A percentile compares a stretch with the other conserved stretches of the same genome.
phyloP scores from a whole-genome alignment of 1,140 invertebrate genomes.

The Drosophila nannoptera region DNA sequence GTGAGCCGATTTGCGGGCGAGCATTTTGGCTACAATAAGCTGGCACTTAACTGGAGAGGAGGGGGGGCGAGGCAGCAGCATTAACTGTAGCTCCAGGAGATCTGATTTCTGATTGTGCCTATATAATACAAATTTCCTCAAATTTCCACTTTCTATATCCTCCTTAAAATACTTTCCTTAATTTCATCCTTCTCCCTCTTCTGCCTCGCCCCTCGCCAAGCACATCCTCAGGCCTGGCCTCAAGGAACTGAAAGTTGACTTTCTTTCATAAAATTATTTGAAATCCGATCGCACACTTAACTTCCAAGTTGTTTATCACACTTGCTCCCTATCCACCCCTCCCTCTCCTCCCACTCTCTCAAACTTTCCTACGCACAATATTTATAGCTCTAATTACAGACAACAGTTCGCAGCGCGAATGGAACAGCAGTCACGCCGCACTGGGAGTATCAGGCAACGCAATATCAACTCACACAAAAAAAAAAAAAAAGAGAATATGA shows the following conservation, averaged over 20 bases:
- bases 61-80: no score
- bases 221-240: no score
- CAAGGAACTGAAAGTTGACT: background rate
- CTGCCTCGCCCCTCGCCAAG: no score
- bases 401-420: slow-evolving; percentile 43
- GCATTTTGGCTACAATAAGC: slow-evolving; percentile 27
- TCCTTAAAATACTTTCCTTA: background rate
- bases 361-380: slow-evolving; percentile 17
- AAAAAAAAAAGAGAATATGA: slow-evolving; percentile 2
- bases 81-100: no score
- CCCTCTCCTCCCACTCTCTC: background rate
- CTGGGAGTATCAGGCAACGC: slow-evolving; percentile 46
- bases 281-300: slow-evolving; percentile 22
- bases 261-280: slow-evolving; percentile 1
- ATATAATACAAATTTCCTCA: no score
- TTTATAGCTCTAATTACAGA: slow-evolving; percentile 72
- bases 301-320: slow-evolving; percentile 18
- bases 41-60: background rate
- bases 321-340: background rate
- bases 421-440: slow-evolving; percentile 54
- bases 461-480: slow-evolving; percentile 16
- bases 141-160: no score
- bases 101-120: no score
- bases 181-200: no score
- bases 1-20: slow-evolving; percentile 42